phyloP scores from a whole-genome alignment of 2,113 vertebrate genomes.

The Daboia siamensis region DNA sequence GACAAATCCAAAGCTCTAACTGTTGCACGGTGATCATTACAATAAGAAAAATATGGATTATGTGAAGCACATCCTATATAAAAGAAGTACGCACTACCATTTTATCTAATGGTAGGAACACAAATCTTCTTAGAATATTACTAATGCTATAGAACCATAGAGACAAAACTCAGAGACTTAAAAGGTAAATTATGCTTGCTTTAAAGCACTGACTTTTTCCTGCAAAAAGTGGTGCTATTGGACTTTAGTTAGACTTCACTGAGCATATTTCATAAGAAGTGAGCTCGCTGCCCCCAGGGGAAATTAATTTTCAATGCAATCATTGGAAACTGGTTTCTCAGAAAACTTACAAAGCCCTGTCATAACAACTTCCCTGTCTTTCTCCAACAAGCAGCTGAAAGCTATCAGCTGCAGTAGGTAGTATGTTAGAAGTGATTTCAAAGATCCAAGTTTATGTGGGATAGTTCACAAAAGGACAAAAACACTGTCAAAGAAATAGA shows the following conservation, averaged over 20 bases:
- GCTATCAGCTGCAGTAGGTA: slow-evolving; percentile 1
- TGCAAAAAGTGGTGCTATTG: slow-evolving; percentile 15
- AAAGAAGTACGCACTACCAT: slow-evolving; percentile 43
- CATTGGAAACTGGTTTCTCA: not conserved
- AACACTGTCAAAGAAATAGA: slow-evolving; percentile 5
- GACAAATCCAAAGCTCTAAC: not conserved
- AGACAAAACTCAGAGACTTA: slow-evolving; percentile 23
- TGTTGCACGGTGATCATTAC: not conserved
- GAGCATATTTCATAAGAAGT: slow-evolving; percentile 34
- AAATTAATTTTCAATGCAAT: slow-evolving; percentile 42
- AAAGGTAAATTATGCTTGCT: not conserved
- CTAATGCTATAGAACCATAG: not conserved
- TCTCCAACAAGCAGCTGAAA: slow-evolving; percentile 9
- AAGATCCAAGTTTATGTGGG: not conserved
- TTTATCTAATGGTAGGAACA: slow-evolving; percentile 31
- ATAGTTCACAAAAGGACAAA: not conserved
- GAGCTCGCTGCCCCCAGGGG: slow-evolving; percentile 31
- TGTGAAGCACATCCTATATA: slow-evolving; percentile 17
- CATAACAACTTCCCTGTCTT: slow-evolving; percentile 3
- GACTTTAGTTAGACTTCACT: slow-evolving; percentile 17
- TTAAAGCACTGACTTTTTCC: slow-evolving; percentile 28
- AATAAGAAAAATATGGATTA: slow-evolving; percentile 38
- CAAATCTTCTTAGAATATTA: slow-evolving; percentile 8
- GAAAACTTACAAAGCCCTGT: slow-evolving; percentile 28
- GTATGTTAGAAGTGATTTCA: not conserved